Base-by-base conservation (phyloP, 1,140 invertebrate species). In the Arion vulgaris region DNA sequence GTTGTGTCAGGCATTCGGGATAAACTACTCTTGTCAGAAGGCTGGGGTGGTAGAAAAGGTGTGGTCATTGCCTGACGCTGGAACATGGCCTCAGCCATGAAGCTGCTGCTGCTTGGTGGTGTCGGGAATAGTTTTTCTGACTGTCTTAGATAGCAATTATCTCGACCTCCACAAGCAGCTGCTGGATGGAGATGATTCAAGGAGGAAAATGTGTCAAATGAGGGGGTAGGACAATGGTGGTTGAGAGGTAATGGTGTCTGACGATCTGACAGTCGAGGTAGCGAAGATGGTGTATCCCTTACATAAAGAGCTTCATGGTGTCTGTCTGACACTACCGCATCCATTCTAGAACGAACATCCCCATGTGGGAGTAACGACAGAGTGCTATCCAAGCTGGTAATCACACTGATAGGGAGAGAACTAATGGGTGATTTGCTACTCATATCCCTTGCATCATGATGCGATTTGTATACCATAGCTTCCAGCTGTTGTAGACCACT, bases 31-130 rank as follows among this genome's bases (percentile, higher is more conserved):
- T 81, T 39, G 32, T 84, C 80, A 26, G 62, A 39, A 19, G 78
- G 85, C 80, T 86, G 86, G 75, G 87, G 87, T 53, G 87, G 79
- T 28, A 88, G 80, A 80, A 90, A 90, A 19, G 89, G 87, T 9
- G 87, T 87, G 13, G 88, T 83, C 86, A 89, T 88, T 66, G 89
- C 81, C 68, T 91, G 90, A 15, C 88, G 80, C 76, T 89, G 89
- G 26, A 89, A 82, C 83, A 89, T 84, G 17, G 89, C 88, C 53
- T 90, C 88, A 81, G 84, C 88, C 84, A 90, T 89, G 49, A 88
- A 90, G 77, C 81, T 85, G 19, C 80, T 84, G 38, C 81, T 71
- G 62, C 83, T 74, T 9, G 87, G 83, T 19, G 87, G 85, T 36
- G 86, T 81, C 28, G 85, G 82, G 51, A 89, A 88, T 13, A 87